phyloP scores from a whole-genome alignment of 1,140 invertebrate species.

The Heliconius melpomene region DNA sequence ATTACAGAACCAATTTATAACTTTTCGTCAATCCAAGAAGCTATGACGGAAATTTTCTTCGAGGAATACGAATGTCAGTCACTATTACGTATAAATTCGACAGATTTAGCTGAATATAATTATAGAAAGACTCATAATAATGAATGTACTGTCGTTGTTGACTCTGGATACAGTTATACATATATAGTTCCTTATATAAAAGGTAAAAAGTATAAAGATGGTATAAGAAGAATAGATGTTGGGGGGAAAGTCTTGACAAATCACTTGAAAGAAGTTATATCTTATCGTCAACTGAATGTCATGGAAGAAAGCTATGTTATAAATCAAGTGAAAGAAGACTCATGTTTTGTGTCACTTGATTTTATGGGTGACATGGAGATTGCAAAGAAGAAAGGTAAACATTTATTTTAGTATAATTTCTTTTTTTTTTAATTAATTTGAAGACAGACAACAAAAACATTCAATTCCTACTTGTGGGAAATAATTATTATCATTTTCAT shows the following conservation, averaged over 20 bases:
- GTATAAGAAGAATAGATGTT: constrained; percentile 93
- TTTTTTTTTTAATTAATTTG: too few relatives aligned
- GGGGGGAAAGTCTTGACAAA: constrained; percentile 99
- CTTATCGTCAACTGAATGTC: constrained; percentile 97
- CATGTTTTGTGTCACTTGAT: constrained; percentile 95
- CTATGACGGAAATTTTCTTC: constrained; percentile 97
- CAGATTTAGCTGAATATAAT: constrained; percentile 85
- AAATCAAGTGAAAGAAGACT: constrained; percentile 99
- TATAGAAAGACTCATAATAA: constrained; percentile 83
- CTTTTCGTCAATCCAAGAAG: constrained; percentile 95
- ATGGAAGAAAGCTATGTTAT: constrained; percentile 99
- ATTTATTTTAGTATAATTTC: constrained; percentile 12
- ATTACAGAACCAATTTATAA: constrained; percentile 97
- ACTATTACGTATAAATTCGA: constrained; percentile 90
- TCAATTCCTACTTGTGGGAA: too few relatives aligned
- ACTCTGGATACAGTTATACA: constrained; percentile 97
- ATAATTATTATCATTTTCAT: too few relatives aligned
- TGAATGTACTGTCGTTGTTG: constrained; percentile 92
- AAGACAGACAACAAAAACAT: too few relatives aligned
- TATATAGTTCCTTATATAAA: constrained; percentile 97
- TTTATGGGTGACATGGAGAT: constrained; percentile 93
- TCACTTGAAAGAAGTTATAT: constrained; percentile 98
- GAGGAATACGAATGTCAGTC: constrained; percentile 97
- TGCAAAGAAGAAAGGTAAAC: constrained; percentile 83
- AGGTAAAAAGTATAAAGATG: constrained; percentile 90